These are phyloP conservation scores for Latheticus oryzae DNA, from an alignment of 2,888 invertebrate genomes.

Conservation along the genomic window DNA sequence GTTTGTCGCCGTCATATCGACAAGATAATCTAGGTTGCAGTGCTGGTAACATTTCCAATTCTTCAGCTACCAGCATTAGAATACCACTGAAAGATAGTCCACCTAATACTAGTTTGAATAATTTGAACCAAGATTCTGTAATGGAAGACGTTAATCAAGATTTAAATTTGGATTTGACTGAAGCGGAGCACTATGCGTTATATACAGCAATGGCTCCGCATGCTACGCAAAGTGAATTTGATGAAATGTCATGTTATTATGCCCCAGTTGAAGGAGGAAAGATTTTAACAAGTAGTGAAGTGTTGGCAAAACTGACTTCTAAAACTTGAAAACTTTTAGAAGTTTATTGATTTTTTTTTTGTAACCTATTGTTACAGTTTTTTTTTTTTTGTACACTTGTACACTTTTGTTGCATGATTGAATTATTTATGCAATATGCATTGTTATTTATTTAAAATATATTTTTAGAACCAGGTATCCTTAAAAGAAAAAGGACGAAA, in stretches of 20 bases:
- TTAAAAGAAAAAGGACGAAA: conserved; percentile 71
- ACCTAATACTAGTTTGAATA: conserved; percentile 41
- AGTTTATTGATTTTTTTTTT: conserved; percentile 41
- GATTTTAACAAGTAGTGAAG: conserved; percentile 67
- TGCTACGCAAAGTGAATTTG: conserved; percentile 88
- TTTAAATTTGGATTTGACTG: conserved; percentile 77
- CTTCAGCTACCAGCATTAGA: conserved; percentile 67
- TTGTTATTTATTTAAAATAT: conserved; percentile 39
- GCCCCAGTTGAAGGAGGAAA: conserved; percentile 85
- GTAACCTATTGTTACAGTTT: conserved; percentile 29
- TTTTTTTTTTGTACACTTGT: conserved; percentile 42
- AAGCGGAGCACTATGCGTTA: conserved; percentile 88
- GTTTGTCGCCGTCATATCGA: conserved; percentile 49
- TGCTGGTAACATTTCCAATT: conserved; percentile 61
- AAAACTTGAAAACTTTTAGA: conserved; percentile 46
- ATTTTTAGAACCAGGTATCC: conserved; percentile 68
- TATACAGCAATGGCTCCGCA: conserved; percentile 89
- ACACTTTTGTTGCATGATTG: conserved; percentile 33
- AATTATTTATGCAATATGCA: conserved; percentile 57
- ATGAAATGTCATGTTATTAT: conserved; percentile 88
- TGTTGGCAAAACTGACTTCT: conserved; percentile 50
- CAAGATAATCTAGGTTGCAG: conserved; percentile 54
- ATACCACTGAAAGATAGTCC: conserved; percentile 73
- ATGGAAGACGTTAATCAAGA: conserved; percentile 44
- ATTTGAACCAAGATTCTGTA: conserved; percentile 11